A percentile compares a stretch with the other conserved stretches of the same genome.
Evolutionary conservation across 2,797 vertebrate genomes (phyloP).

Genomic region (Hozukius guyotensis): DNA sequence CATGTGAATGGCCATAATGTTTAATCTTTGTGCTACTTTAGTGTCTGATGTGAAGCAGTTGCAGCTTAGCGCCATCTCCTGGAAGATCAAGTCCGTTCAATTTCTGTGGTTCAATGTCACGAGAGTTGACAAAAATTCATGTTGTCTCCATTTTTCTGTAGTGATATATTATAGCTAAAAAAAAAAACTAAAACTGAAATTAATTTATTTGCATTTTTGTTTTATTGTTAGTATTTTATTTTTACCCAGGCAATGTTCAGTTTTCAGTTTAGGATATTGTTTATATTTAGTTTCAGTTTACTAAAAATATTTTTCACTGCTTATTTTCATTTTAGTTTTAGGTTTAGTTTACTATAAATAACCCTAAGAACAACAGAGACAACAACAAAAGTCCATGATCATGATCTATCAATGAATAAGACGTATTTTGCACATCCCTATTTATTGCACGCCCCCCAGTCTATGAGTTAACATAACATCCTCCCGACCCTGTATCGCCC

Average conservation of each 20-base stretch:
- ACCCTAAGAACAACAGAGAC: not conserved
- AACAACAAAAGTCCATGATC: not conserved
- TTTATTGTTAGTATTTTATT: no score
- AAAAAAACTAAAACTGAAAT: not conserved
- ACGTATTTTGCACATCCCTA: no score
- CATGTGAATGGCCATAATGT: not conserved
- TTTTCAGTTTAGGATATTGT: no score
- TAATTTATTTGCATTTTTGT: accelerated
- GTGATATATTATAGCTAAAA: not conserved
- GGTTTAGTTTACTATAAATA: accelerated
- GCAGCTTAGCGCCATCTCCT: not conserved
- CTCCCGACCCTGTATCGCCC: not conserved
- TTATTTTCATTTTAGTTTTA: no score
- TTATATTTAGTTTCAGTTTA: no score
- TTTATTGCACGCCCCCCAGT: not conserved
- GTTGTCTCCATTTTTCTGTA: no score
- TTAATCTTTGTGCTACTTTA: no score
- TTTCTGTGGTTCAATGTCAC: not conserved
- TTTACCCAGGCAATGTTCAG: no score
- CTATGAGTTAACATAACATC: not conserved
- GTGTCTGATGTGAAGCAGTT: no score
- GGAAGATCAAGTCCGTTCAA: not conserved
- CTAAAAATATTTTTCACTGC: no score
- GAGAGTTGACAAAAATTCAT: no score
- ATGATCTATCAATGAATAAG: no score